phyloP scores from a whole-genome alignment of 2,113 vertebrate genomes.

The Circaetus gallicus region DNA sequence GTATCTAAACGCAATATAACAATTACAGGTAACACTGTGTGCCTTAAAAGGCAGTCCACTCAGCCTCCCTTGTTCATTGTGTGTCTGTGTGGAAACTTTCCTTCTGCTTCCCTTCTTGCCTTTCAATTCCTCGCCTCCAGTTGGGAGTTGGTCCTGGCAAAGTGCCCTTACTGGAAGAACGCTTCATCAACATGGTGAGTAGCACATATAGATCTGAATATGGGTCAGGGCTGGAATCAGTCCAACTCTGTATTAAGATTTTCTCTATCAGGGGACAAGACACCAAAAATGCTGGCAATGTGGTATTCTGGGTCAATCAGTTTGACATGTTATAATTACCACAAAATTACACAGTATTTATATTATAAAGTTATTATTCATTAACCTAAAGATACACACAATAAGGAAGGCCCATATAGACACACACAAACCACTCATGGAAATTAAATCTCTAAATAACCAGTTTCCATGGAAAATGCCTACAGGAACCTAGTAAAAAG shows the following conservation, averaged over 20 bases:
- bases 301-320: not conserved
- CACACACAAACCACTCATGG: not conserved
- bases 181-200: not conserved
- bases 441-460: not conserved
- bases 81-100: not conserved
- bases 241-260: not conserved
- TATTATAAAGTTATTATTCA: not conserved
- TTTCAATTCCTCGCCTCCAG: constrained; percentile 12
- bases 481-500: not conserved
- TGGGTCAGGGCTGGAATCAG: not conserved
- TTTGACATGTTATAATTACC: not conserved
- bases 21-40: not conserved
- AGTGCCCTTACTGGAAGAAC: not conserved
- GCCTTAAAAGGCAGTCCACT: not conserved
- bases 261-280: not conserved
- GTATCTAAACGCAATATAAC: not conserved
- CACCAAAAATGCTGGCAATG: not conserved
- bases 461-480: not conserved
- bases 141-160: not conserved
- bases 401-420: not conserved
- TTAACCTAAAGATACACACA: not conserved
- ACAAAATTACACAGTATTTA: not conserved
- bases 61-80: not conserved
- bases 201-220: not conserved
- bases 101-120: constrained; percentile 26